These are phyloP conservation scores for Pollenia angustigena DNA, from an alignment of 2,888 invertebrate species.

Conservation along the genomic window DNA sequence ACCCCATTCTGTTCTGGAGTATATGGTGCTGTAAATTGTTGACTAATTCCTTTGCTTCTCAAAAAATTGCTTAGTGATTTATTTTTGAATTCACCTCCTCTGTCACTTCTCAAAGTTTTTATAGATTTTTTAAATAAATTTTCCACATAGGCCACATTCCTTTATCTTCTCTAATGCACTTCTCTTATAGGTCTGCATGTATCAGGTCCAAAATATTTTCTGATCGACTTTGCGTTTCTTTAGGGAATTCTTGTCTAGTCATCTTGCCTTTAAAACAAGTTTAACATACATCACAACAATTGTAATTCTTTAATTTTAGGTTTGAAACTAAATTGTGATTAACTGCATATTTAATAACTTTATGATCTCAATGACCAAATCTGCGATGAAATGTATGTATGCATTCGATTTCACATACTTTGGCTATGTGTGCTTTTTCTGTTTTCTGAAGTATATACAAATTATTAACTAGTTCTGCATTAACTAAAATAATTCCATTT, in stretches of 20 bases:
- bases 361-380: constrained; percentile 35
- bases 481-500: too few species aligned
- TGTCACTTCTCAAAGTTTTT: too few species aligned
- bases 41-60: too few species aligned
- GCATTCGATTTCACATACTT: too few species aligned
- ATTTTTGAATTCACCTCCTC: too few species aligned
- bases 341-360: constrained; percentile 8
- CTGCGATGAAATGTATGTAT: too few species aligned
- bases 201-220: constrained; percentile 8
- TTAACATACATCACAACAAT: constrained; percentile 3
- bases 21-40: too few species aligned
- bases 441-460: too few species aligned
- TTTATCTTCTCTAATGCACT: not conserved
- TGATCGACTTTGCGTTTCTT: not conserved
- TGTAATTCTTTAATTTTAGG: not conserved
- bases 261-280: constrained; percentile 13
- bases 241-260: constrained; percentile 31
- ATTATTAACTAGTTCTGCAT: too few species aligned
- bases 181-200: not conserved
- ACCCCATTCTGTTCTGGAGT: too few species aligned
- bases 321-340: constrained; percentile 10
- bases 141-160: constrained; percentile 6
- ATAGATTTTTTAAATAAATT: constrained; percentile 7
- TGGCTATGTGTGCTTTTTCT: too few species aligned
- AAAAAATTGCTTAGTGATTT: not conserved